A percentile compares a stretch with the other conserved stretches of the same genome.
These are phyloP conservation scores for Oophaga sylvatica DNA, from an alignment of 2,797 vertebrate genomes.

Conservation along the genomic window DNA sequence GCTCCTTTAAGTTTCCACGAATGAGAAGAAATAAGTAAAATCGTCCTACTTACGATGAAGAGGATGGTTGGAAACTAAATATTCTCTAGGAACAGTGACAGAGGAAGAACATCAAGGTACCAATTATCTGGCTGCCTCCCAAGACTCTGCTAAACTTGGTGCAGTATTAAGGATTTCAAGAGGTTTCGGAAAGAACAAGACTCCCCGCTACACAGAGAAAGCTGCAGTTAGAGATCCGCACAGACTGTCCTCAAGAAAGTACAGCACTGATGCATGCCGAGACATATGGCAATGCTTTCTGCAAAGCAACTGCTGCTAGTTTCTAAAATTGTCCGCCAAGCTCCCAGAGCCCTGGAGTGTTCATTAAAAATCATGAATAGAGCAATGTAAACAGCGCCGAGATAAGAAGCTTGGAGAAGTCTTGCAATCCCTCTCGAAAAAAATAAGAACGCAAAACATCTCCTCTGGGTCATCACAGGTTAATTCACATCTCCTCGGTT, in stretches of 20 bases:
- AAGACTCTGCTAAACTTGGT: slow-evolving; percentile 16
- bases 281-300: slow-evolving; percentile 45
- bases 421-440: not conserved
- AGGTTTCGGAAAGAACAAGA: not conserved
- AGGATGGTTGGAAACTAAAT: not conserved
- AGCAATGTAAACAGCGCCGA: slow-evolving; percentile 7
- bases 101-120: slow-evolving; percentile 36
- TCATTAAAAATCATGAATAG: slow-evolving; percentile 11
- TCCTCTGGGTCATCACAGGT: slow-evolving; percentile 37
- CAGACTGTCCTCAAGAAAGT: slow-evolving; percentile 30
- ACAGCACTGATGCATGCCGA: slow-evolving; percentile 8
- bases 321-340: slow-evolving; percentile 8
- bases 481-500: slow-evolving; percentile 44
- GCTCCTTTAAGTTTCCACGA: not conserved
- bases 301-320: not conserved
- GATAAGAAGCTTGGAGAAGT: not conserved
- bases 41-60: slow-evolving; percentile 11
- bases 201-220: not conserved
- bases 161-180: slow-evolving; percentile 13
- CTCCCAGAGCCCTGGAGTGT: slow-evolving; percentile 4
- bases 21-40: not conserved
- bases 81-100: slow-evolving; percentile 43
- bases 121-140: slow-evolving; percentile 33
- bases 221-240: slow-evolving; percentile 22
- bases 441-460: not conserved